Conservation (phyloP, 2,113 vertebrate species). For the Nansenia antarctica region DNA sequence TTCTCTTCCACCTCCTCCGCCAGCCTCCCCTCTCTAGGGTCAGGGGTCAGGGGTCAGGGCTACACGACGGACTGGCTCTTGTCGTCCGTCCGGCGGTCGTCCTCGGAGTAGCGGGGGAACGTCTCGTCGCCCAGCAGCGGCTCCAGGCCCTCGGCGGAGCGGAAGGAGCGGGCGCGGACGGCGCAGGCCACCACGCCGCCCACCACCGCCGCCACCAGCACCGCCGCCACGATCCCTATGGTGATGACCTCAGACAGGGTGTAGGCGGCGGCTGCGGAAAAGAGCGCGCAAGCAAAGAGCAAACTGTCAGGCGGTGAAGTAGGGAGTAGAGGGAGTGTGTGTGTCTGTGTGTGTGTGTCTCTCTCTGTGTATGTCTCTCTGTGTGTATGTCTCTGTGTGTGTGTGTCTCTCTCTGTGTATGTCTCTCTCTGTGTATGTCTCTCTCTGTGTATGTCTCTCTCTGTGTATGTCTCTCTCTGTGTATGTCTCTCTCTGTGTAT, state of each 20-base stretch:
- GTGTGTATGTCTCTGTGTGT: too few species aligned
- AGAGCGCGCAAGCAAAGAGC: conserved; percentile 1
- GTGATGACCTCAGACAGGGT: conserved; percentile 87
- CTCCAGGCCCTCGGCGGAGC: conserved; percentile 76
- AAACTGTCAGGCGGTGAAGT: neutral
- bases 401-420: too few species aligned
- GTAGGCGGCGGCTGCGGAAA: conserved; percentile 73
- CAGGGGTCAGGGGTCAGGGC: neutral
- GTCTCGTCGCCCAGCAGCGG: conserved; percentile 88
- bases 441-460: too few species aligned
- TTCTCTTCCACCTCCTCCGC: too few species aligned
- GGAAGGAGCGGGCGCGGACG: conserved; percentile 70
- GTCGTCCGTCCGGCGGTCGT: conserved; percentile 75
- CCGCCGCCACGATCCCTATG: conserved; percentile 81
- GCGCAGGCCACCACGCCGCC: conserved; percentile 77
- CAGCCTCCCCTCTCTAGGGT: neutral
- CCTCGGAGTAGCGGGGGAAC: conserved; percentile 84
- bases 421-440: too few species aligned
- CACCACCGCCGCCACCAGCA: conserved; percentile 81
- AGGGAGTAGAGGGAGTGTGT: neutral
- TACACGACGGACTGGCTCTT: conserved; percentile 83
- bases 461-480: too few species aligned
- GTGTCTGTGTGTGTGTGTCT: too few species aligned
- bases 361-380: too few species aligned
- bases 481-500: too few species aligned